A percentile compares a stretch with the other conserved stretches of the same genome.
Conservation (phyloP, 2,113 vertebrate genomes). For the Caracal caracal region DNA sequence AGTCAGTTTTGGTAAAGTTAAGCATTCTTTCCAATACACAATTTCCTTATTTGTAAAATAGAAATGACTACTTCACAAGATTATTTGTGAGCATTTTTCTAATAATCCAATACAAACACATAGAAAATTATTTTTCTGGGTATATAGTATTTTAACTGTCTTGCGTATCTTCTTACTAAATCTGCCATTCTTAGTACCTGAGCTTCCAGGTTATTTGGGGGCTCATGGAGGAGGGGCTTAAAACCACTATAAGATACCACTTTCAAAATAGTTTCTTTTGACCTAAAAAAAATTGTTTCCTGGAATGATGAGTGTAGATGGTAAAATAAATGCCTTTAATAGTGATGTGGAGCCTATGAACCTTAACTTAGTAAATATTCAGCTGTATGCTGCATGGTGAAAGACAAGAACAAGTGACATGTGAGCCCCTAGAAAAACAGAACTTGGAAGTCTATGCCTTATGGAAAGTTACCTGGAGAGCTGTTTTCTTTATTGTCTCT, state of each 20-base stretch:
- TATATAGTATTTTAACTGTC: neutral
- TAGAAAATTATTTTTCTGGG: neutral
- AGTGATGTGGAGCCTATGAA: neutral
- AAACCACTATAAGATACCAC: neutral
- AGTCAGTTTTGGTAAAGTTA: neutral
- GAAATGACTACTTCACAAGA: neutral
- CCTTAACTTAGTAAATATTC: neutral
- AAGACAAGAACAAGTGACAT: neutral
- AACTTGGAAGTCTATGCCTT: neutral
- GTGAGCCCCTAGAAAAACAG: neutral
- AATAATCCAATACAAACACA: neutral
- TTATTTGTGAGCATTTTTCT: neutral
- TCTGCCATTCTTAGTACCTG: neutral
- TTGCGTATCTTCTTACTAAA: neutral
- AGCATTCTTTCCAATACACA: neutral
- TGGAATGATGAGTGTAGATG: neutral
- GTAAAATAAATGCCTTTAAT: neutral
- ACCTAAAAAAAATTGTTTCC: neutral
- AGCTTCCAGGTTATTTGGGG: neutral
- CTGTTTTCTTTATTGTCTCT: neutral
- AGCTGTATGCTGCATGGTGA: neutral
- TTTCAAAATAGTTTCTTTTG: neutral
- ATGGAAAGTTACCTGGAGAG: neutral
- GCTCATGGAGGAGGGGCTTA: neutral
- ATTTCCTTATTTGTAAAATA: neutral